Percentiles rank a stretch among this genome's conserved stretches.
phyloP scores from a whole-genome alignment of 2,888 invertebrate species.

The Drosophila mimetica region DNA sequence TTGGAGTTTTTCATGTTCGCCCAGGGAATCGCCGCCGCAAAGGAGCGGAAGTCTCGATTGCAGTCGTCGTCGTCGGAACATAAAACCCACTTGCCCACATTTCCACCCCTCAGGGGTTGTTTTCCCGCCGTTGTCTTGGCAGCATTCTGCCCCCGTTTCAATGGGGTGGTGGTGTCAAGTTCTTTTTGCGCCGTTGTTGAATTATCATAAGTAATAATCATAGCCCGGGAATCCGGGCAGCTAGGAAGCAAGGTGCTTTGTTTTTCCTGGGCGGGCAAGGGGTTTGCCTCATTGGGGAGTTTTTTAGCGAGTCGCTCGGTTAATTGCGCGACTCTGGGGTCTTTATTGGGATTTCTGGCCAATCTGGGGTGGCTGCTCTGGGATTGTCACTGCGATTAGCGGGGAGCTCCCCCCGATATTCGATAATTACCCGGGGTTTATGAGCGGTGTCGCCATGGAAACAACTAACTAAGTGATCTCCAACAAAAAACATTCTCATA shows the following conservation, averaged over 20 bases:
- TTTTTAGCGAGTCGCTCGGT: constrained; percentile 60
- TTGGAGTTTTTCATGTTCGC: constrained; percentile 71
- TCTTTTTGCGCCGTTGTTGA: constrained; percentile 68
- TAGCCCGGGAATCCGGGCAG: constrained; percentile 55
- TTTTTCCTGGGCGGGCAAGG: constrained; percentile 17
- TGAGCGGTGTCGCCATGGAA: constrained; percentile 22
- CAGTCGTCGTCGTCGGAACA: constrained; percentile 46
- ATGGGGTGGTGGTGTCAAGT: constrained; percentile 60
- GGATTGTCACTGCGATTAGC: constrained; percentile 54
- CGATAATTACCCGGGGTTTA: constrained; percentile 29
- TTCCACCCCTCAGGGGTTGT: constrained; percentile 59
- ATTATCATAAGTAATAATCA: constrained; percentile 79
- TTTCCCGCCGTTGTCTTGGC: constrained; percentile 49
- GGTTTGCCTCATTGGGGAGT: constrained; percentile 63
- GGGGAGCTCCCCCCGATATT: constrained; percentile 11
- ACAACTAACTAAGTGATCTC: constrained; percentile 36
- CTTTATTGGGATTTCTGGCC: constrained; percentile 42
- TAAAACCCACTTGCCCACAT: constrained; percentile 54
- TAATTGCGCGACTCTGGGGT: constrained; percentile 67
- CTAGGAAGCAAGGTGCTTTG: constrained; percentile 58
- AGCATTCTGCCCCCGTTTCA: constrained; percentile 14
- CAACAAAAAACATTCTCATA: constrained; percentile 19
- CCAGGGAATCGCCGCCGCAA: constrained; percentile 52
- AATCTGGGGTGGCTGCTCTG: constrained; percentile 48
- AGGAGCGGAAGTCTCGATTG: constrained; percentile 55